Base-by-base conservation (phyloP, 2,888 invertebrate species). In the Oeneis ivallda region DNA sequence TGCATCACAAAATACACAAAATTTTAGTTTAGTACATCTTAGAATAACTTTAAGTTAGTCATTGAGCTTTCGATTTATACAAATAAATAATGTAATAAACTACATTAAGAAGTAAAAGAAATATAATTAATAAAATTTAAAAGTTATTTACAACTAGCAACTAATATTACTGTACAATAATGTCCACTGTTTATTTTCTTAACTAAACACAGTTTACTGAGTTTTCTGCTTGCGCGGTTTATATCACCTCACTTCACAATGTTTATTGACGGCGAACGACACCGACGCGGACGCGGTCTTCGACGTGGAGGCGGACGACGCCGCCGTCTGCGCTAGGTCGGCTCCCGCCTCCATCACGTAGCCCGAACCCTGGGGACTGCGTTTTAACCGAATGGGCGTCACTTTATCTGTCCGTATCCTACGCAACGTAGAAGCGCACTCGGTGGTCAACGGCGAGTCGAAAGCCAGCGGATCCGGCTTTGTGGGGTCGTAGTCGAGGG, bases 161-260 rank as follows among this genome's bases (percentile, higher is more conserved):
- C 73, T 72, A 68, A 72, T 76, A 75, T 76, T 70, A 78, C 76
- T 77, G 65, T 74, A 74, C 70, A 74, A 59, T 63, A 65, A 64
- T 68, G 50, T 64, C 60, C 49, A 64, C 53, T 56, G 66, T 64
- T 63, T 49, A 47, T 53, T 57, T 39, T 13, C 47, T 15, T 15
- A 47, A 47, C 17, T 15, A 41, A 34, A 62, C 63, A 67, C 61
- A 61, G 65, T 69, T 60, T 57, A 19, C 41, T 74, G 45, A 15
- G 1, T 15, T 9, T 47, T 74, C 70, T 75, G 73, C 67, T 70
- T 65, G 68, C 77, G 81, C 71, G 74, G 76, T 83, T 83, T 86
- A 89, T 95, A 96, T 96, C 96, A 96, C 94, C 96, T 96, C 94
- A 96, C 96, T 93, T 96, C 96, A 92, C 96, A 96, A 93, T 96